Conservation (phyloP, 2,113 vertebrate species). For the Onychorhynchus coronatus region DNA sequence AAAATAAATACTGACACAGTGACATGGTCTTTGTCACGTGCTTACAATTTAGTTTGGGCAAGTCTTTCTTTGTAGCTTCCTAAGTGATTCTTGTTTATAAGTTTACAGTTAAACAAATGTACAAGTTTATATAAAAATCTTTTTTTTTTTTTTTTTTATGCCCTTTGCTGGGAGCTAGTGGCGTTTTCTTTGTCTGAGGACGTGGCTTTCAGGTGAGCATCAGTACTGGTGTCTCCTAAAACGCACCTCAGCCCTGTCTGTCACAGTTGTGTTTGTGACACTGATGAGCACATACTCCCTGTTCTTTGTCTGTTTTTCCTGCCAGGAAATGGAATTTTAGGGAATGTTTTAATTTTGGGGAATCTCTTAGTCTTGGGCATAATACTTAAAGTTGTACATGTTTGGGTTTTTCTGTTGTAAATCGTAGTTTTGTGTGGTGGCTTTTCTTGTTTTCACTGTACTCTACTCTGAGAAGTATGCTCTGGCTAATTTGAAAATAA, state of each 20-base stretch:
- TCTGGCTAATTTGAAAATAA: conserved; percentile 8
- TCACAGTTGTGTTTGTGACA: neutral
- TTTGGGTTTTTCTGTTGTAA: neutral
- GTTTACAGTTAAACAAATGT: neutral
- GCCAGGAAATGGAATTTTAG: neutral
- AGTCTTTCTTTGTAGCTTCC: neutral
- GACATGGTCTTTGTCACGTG: neutral
- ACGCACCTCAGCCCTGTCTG: neutral
- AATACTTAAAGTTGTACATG: neutral
- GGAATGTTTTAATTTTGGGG: neutral
- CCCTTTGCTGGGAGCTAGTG: neutral
- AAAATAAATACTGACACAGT: neutral
- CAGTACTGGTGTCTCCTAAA: neutral
- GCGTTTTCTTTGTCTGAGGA: neutral
- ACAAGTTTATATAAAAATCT: neutral
- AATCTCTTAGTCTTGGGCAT: neutral
- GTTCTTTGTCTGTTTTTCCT: neutral
- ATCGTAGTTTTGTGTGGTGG: neutral
- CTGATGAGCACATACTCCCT: neutral
- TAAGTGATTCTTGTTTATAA: neutral
- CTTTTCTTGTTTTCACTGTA: neutral
- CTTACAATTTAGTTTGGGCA: neutral
- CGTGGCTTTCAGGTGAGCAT: neutral
- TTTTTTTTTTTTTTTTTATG: neutral
- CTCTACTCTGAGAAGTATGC: neutral